A percentile compares a stretch with the other conserved stretches of the same genome.
Conservation (phyloP, 2,797 vertebrate species). For the Rhinella marina region DNA sequence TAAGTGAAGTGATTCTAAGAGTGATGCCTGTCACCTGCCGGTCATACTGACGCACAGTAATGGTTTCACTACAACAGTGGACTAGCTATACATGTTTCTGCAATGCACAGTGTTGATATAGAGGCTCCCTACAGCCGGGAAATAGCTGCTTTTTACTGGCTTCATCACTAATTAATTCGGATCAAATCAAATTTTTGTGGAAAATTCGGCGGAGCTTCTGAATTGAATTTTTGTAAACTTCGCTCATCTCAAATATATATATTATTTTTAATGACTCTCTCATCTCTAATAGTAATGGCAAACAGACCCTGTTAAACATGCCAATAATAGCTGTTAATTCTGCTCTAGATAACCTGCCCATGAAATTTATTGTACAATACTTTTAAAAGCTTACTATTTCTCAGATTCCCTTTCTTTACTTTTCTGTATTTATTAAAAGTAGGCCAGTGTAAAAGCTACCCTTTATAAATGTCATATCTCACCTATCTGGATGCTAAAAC, state of each 20-base stretch:
- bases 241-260: neutral
- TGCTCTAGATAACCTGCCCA: neutral
- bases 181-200: too few species aligned
- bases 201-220: too few species aligned
- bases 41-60: too few species aligned
- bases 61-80: too few species aligned
- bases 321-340: slow-evolving; percentile 30
- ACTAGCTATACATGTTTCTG: too few species aligned
- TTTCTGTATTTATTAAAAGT: slow-evolving; percentile 49
- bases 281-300: neutral
- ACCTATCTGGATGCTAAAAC: slow-evolving; percentile 51
- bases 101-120: too few species aligned
- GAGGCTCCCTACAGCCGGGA: too few species aligned
- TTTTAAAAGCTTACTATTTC: slow-evolving; percentile 16
- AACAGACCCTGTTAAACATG: slow-evolving; percentile 5
- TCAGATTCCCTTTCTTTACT: slow-evolving; percentile 13
- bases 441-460: slow-evolving; percentile 13
- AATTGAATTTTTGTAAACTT: too few species aligned
- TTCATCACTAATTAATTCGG: too few species aligned
- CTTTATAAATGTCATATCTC: slow-evolving; percentile 55
- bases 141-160: too few species aligned
- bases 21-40: too few species aligned
- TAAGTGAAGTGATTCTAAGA: too few species aligned
- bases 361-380: slow-evolving; percentile 16
- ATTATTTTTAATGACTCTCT: neutral